Evolutionary conservation across 2,797 vertebrate species (phyloP), one percentile per base, ranked within the genome.

Genomic region (Anguilla pacifica): DNA sequence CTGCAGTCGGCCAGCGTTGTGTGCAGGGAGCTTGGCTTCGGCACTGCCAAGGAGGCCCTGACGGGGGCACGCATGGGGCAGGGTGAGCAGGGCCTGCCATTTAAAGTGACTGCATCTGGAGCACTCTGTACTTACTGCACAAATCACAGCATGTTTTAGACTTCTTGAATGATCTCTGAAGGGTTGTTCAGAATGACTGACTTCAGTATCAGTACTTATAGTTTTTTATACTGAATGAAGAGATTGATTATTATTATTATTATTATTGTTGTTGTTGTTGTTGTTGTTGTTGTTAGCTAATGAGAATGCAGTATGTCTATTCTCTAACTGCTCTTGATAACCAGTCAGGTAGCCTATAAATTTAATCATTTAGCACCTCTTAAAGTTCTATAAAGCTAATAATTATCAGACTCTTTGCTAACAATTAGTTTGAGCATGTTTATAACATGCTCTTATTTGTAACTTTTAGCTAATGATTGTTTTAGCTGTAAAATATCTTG

Each of bases 21-120:
- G 89, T 99, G 98, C 95, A 97, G 98, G 1, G 97, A 99, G 94
- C 96, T 99, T 89, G 98, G 98, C 90, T 99, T 98, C 0, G 98
- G 98, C 88, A 98, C 96, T 0, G 98, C 98, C 90, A 98, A 97
- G 92, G 98, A 99, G 90, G 98, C 98, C n/a, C 95, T 99, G 81
- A 98, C 96, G 0, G 97, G 98, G 11, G 97, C 96, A 1, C 97
- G 98, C 86, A 98, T 99, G 98, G 98, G 98, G 9, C 97, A 99
- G 96, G 98, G 98, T 99, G 82, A 96, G 95, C 9, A 85, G 1
- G 53, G 46, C 13, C 46, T 22, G 6, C 13, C 1, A 19, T 17
- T 10, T 9, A 70, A 6, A 28, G 5, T 28, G 5, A 70, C 64
- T 28, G 64, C 64, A 70, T 17, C 74, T 17, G 28, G 28, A 72